phyloP scores from a whole-genome alignment of 64 coral and sea anemone genomes.

The Montipora cactus region DNA sequence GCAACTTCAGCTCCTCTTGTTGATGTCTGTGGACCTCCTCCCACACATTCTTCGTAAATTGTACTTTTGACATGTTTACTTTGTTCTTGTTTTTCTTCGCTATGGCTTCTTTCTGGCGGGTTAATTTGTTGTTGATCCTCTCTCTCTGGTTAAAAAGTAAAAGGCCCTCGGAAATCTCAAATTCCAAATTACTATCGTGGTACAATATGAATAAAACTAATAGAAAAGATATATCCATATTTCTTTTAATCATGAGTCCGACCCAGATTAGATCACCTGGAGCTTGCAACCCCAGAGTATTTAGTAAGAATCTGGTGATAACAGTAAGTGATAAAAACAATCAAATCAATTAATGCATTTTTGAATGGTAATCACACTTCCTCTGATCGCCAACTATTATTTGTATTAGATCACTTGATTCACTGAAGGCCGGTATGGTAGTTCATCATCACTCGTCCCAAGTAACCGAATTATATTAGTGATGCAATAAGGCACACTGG shows the following conservation, averaged over 20 bases:
- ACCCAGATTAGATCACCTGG: background rate
- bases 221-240: background rate
- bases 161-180: no score
- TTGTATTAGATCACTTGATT: background rate
- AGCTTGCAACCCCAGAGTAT: background rate
- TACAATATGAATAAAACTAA: constrained; percentile 1
- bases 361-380: constrained; percentile 1
- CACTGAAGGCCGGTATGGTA: constrained; percentile 6
- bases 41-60: constrained; percentile 48
- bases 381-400: background rate
- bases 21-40: constrained; percentile 37
- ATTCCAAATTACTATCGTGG: no score
- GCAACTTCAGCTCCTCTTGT: constrained; percentile 32
- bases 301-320: constrained; percentile 1
- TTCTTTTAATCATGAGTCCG: background rate
- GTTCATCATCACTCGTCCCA: background rate
- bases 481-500: background rate
- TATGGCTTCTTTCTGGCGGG: constrained; percentile 1
- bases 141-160: no score
- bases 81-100: constrained; percentile 1
- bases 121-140: constrained; percentile 36
- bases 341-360: constrained; percentile 4
- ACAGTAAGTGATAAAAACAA: constrained; percentile 9
- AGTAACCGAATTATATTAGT: background rate
- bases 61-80: constrained; percentile 13